Percentiles rank a stretch among this genome's conserved stretches.
These are phyloP conservation scores for human DNA, from an alignment of 2,113 vertebrate genomes.

Conservation along the genomic window GRCh38 chr7:149946001-149946500, in stretches of 20 bases:
- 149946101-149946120: not conserved
- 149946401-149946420: constrained; percentile 55
- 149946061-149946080: not conserved
- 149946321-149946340: not conserved
- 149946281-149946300: rapidly evolving
- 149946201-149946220: too few species aligned
- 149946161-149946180: not conserved
- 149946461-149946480: too few species aligned
- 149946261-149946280: not conserved
- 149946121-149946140: not conserved
- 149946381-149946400: constrained; percentile 68
- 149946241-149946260: not conserved
- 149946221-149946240: too few species aligned
- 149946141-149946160: not conserved
- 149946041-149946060: too few species aligned
- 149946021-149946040: not conserved
- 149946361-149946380: constrained; percentile 59
- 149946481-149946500: not conserved
- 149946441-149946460: constrained; percentile 29
- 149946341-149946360: constrained; percentile 37
- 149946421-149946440: constrained; percentile 70
- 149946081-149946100: not conserved
- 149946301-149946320: not conserved
- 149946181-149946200: rapidly evolving
- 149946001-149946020: not conserved